These are phyloP conservation scores for Plagodis dolabraria DNA, from an alignment of 2,888 invertebrate species.

Conservation along the genomic window DNA sequence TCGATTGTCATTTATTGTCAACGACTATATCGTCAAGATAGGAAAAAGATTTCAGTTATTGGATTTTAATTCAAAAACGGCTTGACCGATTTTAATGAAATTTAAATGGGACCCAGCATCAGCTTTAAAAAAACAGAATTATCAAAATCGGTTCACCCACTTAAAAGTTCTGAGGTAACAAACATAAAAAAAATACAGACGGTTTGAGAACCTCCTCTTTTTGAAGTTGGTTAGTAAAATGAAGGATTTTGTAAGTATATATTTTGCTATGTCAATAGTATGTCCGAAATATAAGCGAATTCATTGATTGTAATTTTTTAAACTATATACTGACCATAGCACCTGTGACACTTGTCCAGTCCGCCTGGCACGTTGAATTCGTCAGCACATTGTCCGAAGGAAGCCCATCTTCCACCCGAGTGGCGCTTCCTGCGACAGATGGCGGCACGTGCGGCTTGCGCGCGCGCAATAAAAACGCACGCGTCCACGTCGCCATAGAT, in stretches of 20 bases:
- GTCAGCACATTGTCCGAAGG: conserved; percentile 59
- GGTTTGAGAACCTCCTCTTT: too few relatives aligned
- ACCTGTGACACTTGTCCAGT: conserved; percentile 48
- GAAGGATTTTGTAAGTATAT: not conserved
- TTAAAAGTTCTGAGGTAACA: too few relatives aligned
- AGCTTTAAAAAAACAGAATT: too few relatives aligned
- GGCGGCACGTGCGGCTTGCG: conserved; percentile 70
- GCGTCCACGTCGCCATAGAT: conserved; percentile 53
- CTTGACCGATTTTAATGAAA: too few relatives aligned
- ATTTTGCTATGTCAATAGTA: not conserved
- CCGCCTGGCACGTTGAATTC: conserved; percentile 35
- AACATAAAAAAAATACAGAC: too few relatives aligned
- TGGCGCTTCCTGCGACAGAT: conserved; percentile 78
- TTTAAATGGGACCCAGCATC: too few relatives aligned
- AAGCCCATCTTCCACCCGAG: conserved; percentile 79
- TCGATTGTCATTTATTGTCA: too few relatives aligned
- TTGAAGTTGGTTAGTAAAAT: too few relatives aligned
- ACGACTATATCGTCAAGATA: too few relatives aligned
- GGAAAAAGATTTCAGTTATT: too few relatives aligned
- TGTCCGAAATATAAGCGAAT: conserved; percentile 29
- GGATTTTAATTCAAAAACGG: too few relatives aligned
- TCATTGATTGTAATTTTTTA: conserved; percentile 22
- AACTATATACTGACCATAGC: conserved; percentile 30
- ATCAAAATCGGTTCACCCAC: too few relatives aligned
- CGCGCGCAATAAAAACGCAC: conserved; percentile 49